Percentiles rank a stretch among this genome's conserved stretches.
phyloP scores from a whole-genome alignment of 2,113 vertebrate genomes.

The Urocynchramus pylzowi region DNA sequence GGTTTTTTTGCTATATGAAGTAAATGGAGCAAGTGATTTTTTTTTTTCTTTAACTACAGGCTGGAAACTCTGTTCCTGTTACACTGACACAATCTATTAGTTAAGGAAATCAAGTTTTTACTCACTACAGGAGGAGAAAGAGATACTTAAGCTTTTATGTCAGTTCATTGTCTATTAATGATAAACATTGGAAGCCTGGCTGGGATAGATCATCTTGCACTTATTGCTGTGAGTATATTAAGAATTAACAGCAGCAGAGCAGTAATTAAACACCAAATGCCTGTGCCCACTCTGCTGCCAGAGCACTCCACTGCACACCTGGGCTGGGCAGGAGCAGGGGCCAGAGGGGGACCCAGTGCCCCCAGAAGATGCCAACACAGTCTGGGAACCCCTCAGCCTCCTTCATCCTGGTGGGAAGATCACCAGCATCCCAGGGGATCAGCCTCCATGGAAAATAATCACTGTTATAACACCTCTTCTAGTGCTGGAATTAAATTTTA shows the following conservation, averaged over 20 bases:
- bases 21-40: not conserved
- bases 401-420: not conserved
- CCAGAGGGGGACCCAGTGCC: not conserved
- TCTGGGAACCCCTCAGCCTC: not conserved
- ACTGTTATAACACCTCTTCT: fast-evolving
- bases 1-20: not conserved
- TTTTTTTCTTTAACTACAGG: not conserved
- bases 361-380: not conserved
- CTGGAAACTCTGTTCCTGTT: not conserved
- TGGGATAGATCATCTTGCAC: not conserved
- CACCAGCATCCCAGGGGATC: not conserved
- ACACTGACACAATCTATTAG: not conserved
- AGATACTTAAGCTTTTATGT: constrained; percentile 1
- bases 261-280: not conserved
- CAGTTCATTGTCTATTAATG: not conserved
- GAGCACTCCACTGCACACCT: not conserved
- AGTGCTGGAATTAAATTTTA: not conserved
- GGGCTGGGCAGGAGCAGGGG: not conserved
- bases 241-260: not conserved
- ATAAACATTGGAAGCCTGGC: not conserved
- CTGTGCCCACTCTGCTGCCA: not conserved
- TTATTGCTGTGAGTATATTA: not conserved
- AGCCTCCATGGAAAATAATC: fast-evolving
- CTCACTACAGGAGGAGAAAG: not conserved
- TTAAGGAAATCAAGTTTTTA: constrained; percentile 33